Evolutionary conservation across 2,797 vertebrate genomes (phyloP).

Genomic region (Sebastes iracundus): DNA sequence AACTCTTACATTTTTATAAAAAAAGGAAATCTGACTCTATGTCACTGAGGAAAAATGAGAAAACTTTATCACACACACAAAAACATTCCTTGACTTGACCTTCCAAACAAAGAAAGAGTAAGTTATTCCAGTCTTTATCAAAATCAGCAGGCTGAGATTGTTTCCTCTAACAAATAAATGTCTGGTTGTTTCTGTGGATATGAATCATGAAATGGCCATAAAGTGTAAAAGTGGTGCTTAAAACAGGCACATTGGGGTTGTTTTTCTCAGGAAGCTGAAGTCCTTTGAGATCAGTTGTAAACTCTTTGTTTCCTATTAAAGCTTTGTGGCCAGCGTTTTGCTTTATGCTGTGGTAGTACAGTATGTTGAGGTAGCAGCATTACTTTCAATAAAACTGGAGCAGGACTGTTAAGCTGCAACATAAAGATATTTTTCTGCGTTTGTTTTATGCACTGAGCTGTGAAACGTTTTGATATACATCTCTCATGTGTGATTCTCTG

Average conservation of each 20-base stretch:
- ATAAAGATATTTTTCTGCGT: neutral
- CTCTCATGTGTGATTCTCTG: too few species aligned
- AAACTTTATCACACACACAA: neutral
- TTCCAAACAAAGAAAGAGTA: neutral
- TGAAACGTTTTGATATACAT: neutral
- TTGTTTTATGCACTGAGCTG: neutral
- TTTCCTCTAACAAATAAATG: conserved; percentile 30
- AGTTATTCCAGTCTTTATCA: conserved; percentile 19
- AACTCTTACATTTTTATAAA: neutral
- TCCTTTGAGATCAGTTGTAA: conserved; percentile 9
- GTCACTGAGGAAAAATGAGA: neutral
- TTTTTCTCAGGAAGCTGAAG: conserved; percentile 12
- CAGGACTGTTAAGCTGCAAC: neutral
- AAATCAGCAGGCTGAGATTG: conserved; percentile 18
- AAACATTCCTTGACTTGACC: neutral
- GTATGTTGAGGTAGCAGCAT: neutral
- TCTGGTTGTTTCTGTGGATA: neutral
- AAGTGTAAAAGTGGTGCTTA: neutral
- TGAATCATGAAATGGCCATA: neutral
- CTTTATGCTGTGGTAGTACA: neutral
- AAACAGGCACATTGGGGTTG: neutral
- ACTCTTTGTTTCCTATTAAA: neutral
- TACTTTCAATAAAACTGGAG: neutral
- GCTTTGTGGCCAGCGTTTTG: neutral
- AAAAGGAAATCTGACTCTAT: neutral